Conservation (phyloP, 2,113 vertebrate species). For the Struthio camelus region DNA sequence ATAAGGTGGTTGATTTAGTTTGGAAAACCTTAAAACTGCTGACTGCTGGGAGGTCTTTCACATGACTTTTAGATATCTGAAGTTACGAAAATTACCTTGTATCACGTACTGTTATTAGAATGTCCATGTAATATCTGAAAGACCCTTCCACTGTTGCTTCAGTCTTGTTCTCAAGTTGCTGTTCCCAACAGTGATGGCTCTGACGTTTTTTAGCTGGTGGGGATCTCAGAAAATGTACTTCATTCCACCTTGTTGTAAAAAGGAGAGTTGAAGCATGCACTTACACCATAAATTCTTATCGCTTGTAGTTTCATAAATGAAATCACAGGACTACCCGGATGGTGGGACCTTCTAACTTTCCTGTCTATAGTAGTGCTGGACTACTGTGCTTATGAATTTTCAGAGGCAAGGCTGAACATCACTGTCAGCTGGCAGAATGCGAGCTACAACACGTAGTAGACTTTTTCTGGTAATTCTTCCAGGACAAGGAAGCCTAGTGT, state of each 20-base stretch:
- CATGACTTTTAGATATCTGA: not conserved
- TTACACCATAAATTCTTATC: not conserved
- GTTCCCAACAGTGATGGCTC: not conserved
- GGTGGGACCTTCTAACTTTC: not conserved
- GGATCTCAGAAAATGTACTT: not conserved
- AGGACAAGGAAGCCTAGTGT: not conserved
- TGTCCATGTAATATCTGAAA: not conserved
- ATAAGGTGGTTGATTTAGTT: not conserved
- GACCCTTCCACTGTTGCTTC: not conserved
- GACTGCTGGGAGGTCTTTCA: not conserved
- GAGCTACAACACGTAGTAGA: rapidly evolving
- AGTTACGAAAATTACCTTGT: not conserved
- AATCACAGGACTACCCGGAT: rapidly evolving
- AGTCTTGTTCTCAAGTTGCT: not conserved
- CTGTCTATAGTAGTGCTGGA: not conserved
- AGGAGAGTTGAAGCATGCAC: not conserved
- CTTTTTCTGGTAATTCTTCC: not conserved
- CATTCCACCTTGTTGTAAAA: not conserved
- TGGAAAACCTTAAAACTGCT: not conserved
- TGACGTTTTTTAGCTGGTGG: not conserved
- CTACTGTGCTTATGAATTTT: not conserved
- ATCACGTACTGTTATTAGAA: not conserved
- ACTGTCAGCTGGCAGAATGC: not conserved
- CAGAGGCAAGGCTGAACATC: not conserved
- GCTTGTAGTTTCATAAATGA: not conserved